A percentile compares a stretch with the other conserved stretches of the same genome.
Evolutionary conservation across 35 echinoderm and acorn worm genomes (phyloP).

Genomic region (Anneissia japonica): DNA sequence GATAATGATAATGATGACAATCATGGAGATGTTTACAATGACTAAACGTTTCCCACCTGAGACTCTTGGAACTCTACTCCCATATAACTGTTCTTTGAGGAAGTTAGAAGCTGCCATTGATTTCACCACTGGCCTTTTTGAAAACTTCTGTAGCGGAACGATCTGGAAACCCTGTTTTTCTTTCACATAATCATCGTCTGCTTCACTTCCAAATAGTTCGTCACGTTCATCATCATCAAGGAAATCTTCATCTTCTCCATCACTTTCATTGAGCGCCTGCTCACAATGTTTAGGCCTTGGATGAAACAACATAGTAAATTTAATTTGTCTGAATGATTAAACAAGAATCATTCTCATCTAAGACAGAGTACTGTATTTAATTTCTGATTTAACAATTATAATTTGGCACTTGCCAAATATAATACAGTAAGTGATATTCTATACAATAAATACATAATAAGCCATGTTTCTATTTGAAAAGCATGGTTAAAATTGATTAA

Average conservation of each 20-base stretch:
- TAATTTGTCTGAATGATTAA: too few species aligned
- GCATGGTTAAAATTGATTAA: too few species aligned
- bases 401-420: too few species aligned
- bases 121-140: not conserved
- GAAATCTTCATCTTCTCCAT: not conserved
- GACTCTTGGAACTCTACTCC: not conserved
- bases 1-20: too few species aligned
- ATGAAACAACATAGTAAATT: too few species aligned
- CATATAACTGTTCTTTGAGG: not conserved
- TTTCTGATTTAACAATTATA: too few species aligned
- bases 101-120: not conserved
- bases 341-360: too few species aligned
- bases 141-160: not conserved
- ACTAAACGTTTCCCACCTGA: not conserved
- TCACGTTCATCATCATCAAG: not conserved
- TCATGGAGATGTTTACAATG: too few species aligned
- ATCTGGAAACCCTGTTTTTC: not conserved
- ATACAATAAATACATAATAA: too few species aligned
- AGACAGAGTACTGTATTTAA: too few species aligned
- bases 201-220: not conserved
- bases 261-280: not conserved
- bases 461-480: too few species aligned
- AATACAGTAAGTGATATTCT: too few species aligned
- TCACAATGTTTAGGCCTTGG: not conserved
- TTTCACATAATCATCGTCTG: not conserved